Evolutionary conservation across 2,797 vertebrate genomes (phyloP).

Genomic region (Pogonophryne albipinna): DNA sequence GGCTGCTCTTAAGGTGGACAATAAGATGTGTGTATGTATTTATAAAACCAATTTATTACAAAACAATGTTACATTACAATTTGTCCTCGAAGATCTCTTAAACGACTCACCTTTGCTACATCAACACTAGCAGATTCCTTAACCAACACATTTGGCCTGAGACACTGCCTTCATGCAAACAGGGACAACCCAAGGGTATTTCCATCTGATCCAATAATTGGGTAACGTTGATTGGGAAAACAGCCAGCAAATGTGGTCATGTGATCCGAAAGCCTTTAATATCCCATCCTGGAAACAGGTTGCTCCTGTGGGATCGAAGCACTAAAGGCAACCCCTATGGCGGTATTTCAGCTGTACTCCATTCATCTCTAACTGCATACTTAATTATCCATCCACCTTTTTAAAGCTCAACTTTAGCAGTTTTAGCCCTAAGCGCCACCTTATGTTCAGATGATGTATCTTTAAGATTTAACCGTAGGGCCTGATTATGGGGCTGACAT

Average conservation of each 20-base stretch:
- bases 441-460: neutral
- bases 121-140: neutral
- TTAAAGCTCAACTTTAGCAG: neutral
- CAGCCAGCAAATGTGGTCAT: conserved; percentile 12
- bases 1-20: neutral
- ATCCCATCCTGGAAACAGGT: conserved; percentile 42
- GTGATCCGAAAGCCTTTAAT: conserved; percentile 37
- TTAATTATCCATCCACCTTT: too few species aligned
- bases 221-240: conserved; percentile 27
- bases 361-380: neutral
- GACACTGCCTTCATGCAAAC: conserved; percentile 4
- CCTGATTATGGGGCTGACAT: neutral
- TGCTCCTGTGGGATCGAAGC: conserved; percentile 22
- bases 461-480: neutral
- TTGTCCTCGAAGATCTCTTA: neutral
- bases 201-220: conserved; percentile 10
- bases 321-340: conserved; percentile 10
- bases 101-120: neutral
- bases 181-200: conserved; percentile 41
- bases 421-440: neutral
- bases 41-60: neutral
- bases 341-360: neutral
- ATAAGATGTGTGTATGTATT: neutral
- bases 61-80: neutral
- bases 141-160: conserved; percentile 3